A percentile compares a stretch with the other conserved stretches of the same genome.
Conservation (phyloP, 2,797 vertebrate species). For the Acanthurus lineatus region DNA sequence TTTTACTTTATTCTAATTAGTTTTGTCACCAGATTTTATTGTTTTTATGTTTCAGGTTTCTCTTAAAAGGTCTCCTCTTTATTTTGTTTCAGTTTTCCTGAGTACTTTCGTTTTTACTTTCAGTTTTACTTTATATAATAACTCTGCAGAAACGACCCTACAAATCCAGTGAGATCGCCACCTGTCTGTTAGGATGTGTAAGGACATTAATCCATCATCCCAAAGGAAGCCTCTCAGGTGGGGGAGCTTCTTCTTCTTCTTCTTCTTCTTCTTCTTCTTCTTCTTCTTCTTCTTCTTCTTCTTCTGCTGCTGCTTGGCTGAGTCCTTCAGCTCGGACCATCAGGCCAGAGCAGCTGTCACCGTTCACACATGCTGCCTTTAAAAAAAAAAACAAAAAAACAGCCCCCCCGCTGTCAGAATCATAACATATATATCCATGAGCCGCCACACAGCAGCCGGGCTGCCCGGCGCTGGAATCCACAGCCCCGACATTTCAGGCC, state of each 20-base stretch:
- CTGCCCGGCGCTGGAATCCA: slow-evolving; percentile 58
- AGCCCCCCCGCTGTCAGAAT: slow-evolving; percentile 22
- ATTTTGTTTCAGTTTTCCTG: too few species aligned
- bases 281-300: too few species aligned
- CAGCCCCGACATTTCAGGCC: slow-evolving; percentile 62
- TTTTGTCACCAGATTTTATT: too few species aligned
- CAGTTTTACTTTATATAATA: too few species aligned
- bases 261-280: too few species aligned
- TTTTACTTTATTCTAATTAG: too few species aligned
- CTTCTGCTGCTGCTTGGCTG: too few species aligned
- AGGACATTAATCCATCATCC: neutral
- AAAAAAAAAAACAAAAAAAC: too few species aligned
- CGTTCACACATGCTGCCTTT: neutral
- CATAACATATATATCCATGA: slow-evolving; percentile 24
- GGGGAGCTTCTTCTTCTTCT: neutral
- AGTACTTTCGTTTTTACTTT: too few species aligned
- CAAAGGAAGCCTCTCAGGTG: neutral
- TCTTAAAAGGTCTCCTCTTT: too few species aligned
- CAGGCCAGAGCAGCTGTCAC: neutral
- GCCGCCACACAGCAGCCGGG: slow-evolving; percentile 30
- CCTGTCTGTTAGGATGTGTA: too few species aligned
- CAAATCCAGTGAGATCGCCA: neutral
- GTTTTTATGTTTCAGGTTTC: too few species aligned
- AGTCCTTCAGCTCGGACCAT: neutral
- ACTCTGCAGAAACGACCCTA: neutral